Evolutionary conservation across 1,140 invertebrate species (phyloP).

Genomic region (Dolichoris vasculosae): DNA sequence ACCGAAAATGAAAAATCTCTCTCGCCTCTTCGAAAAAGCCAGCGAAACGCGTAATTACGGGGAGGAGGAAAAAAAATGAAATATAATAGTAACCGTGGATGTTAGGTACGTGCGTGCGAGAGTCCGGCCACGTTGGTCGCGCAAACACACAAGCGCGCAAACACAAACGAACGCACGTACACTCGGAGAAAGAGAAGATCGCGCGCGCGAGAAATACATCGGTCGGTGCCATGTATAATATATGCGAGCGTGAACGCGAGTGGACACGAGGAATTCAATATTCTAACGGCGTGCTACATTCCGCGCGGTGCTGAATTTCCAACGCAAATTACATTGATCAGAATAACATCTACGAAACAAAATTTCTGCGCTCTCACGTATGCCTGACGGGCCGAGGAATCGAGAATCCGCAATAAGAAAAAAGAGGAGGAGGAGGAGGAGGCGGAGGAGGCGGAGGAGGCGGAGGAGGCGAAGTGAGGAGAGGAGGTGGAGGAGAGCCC

Average conservation of each 20-base stretch:
- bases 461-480: background rate
- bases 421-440: background rate
- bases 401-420: slow-evolving; percentile 31
- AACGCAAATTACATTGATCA: slow-evolving; percentile 59
- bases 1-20: background rate
- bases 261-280: slow-evolving; percentile 51
- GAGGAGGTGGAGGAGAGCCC: background rate
- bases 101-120: background rate
- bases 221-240: background rate
- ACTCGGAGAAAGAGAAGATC: too few species aligned
- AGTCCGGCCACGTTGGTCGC: background rate
- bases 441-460: background rate
- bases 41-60: background rate
- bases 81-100: background rate
- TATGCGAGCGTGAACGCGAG: slow-evolving; percentile 20
- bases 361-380: slow-evolving; percentile 53
- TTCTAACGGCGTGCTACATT: slow-evolving; percentile 57
- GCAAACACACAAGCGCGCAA: background rate
- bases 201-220: background rate
- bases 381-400: slow-evolving; percentile 51
- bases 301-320: slow-evolving; percentile 55
- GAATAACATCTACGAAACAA: slow-evolving; percentile 57
- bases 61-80: slow-evolving; percentile 1
- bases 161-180: too few species aligned
- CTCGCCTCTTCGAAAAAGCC: background rate